Evolutionary conservation across 2,113 vertebrate species (phyloP).

Genomic region (Oceanodroma tethys): DNA sequence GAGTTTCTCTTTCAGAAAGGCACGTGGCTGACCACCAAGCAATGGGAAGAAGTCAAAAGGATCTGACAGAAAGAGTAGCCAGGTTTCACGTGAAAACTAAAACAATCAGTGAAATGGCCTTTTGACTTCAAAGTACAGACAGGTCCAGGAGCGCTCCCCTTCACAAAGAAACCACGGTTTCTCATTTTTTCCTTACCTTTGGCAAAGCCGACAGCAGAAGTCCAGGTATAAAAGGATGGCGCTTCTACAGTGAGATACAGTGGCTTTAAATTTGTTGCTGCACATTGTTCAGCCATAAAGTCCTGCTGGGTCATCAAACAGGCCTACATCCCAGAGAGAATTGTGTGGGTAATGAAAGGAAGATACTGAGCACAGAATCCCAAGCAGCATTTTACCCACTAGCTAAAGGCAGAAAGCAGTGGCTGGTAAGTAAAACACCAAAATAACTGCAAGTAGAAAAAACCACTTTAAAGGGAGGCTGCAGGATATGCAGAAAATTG

Average conservation of each 20-base stretch:
- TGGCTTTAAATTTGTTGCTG: slow-evolving; percentile 78
- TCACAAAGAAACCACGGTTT: background rate
- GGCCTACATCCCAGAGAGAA: slow-evolving; percentile 65
- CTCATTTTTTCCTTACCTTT: slow-evolving; percentile 71
- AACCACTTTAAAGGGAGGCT: background rate
- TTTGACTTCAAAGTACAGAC: background rate
- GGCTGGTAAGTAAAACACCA: background rate
- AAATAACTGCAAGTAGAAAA: background rate
- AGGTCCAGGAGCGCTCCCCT: background rate
- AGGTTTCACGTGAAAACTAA: background rate
- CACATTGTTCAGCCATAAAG: slow-evolving; percentile 91
- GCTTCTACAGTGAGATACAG: slow-evolving; percentile 68
- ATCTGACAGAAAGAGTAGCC: background rate
- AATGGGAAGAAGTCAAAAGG: background rate
- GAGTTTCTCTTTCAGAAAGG: background rate
- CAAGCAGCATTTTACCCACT: background rate
- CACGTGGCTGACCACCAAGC: background rate
- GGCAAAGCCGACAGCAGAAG: slow-evolving; percentile 77
- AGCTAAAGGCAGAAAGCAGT: background rate
- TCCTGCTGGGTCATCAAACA: slow-evolving; percentile 82
- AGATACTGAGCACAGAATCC: background rate
- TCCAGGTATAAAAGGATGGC: slow-evolving; percentile 83
- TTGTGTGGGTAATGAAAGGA: background rate
- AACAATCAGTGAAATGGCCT: background rate
- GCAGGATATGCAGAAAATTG: background rate